These are phyloP conservation scores for Erpornis zantholeuca DNA, from an alignment of 2,113 vertebrate genomes.

Conservation along the genomic window DNA sequence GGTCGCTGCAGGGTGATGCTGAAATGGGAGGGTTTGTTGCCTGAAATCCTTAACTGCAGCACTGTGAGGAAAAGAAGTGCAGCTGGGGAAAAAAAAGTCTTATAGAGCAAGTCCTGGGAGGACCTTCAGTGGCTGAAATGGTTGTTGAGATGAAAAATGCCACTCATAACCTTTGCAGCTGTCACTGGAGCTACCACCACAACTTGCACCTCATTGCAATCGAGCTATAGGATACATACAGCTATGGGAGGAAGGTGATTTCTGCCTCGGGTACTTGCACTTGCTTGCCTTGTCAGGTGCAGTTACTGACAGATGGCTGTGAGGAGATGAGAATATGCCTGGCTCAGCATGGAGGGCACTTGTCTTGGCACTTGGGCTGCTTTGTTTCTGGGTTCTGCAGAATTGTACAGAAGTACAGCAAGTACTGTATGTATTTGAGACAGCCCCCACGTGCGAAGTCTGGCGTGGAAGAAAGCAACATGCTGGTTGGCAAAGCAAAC, in stretches of 20 bases:
- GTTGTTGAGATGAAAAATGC: not conserved
- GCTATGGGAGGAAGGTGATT: not conserved
- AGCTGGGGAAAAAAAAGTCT: not conserved
- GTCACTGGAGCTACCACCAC: not conserved
- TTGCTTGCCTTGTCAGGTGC: not conserved
- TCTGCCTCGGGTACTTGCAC: not conserved
- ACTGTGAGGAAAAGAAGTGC: not conserved
- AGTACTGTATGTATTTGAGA: not conserved
- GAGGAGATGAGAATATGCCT: not conserved
- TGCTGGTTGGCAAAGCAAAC: not conserved
- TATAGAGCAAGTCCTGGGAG: not conserved
- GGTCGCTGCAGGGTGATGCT: not conserved
- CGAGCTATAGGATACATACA: not conserved
- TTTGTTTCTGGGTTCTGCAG: not conserved
- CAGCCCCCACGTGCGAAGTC: not conserved
- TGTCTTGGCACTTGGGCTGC: not conserved
- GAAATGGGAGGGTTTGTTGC: not conserved
- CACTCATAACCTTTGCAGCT: not conserved
- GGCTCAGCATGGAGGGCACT: slow-evolving; percentile 14
- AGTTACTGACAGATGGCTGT: slow-evolving; percentile 1
- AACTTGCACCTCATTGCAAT: not conserved
- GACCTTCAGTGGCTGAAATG: not conserved
- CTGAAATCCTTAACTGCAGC: not conserved
- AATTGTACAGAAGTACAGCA: not conserved
- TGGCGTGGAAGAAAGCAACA: not conserved